phyloP scores from a whole-genome alignment of 1,140 invertebrate genomes.

The Drosophila kurseongensis region DNA sequence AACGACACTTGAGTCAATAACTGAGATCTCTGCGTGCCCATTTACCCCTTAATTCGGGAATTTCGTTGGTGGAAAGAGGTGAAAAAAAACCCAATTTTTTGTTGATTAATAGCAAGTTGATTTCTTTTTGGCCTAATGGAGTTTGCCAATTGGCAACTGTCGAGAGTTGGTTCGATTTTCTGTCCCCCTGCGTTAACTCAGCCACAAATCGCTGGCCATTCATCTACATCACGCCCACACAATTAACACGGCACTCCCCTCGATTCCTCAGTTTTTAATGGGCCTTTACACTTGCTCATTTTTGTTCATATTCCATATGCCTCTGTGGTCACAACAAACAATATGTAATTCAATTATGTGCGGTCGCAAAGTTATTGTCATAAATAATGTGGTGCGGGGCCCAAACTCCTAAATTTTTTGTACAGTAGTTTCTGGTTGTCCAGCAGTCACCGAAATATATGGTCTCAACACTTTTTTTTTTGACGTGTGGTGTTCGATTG shows the following conservation, averaged over 20 bases:
- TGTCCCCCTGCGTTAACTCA: constrained; percentile 42
- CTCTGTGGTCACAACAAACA: constrained; percentile 54
- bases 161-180: constrained; percentile 23
- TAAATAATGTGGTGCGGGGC: constrained; percentile 62
- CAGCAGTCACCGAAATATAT: constrained; percentile 27
- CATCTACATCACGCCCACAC: constrained; percentile 78
- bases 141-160: constrained; percentile 20
- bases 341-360: constrained; percentile 81
- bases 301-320: background rate
- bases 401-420: constrained; percentile 10
- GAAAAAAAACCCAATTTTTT: background rate
- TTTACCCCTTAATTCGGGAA: constrained; percentile 5
- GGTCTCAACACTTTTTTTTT: constrained; percentile 40
- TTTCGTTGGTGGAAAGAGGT: background rate
- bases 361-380: constrained; percentile 69
- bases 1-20: constrained; percentile 78
- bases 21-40: constrained; percentile 20
- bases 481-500: constrained; percentile 17
- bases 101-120: constrained; percentile 24
- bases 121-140: constrained; percentile 21
- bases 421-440: constrained; percentile 26
- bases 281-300: background rate
- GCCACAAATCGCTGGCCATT: constrained; percentile 60
- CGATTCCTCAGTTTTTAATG: background rate
- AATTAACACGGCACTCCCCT: constrained; percentile 74